Conservation (phyloP, 2,113 vertebrate species). For the Raja brachyura region DNA sequence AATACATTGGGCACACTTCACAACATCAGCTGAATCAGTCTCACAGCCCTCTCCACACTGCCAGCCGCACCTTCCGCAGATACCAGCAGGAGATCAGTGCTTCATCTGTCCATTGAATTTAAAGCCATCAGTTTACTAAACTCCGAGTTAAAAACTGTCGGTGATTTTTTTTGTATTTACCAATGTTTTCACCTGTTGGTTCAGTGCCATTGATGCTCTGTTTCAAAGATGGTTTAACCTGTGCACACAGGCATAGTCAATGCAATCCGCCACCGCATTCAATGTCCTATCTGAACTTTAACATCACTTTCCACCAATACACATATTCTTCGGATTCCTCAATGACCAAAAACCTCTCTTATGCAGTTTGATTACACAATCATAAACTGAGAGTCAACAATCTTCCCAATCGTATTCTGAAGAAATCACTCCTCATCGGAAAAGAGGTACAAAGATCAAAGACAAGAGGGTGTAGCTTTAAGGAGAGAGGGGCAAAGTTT, state of each 20-base stretch:
- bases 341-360: too few species aligned
- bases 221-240: neutral
- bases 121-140: neutral
- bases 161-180: neutral
- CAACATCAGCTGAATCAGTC: neutral
- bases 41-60: neutral
- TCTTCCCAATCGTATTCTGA: too few species aligned
- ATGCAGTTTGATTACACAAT: too few species aligned
- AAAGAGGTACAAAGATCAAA: too few species aligned
- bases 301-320: too few species aligned
- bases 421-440: too few species aligned
- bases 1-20: neutral
- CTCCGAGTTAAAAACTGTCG: neutral
- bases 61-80: neutral
- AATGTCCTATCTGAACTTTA: too few species aligned
- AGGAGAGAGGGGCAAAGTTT: too few species aligned
- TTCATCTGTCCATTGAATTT: neutral
- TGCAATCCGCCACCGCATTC: too few species aligned
- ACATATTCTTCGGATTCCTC: too few species aligned
- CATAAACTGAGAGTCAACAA: too few species aligned
- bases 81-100: neutral
- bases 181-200: neutral
- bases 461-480: too few species aligned
- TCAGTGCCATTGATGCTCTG: neutral
- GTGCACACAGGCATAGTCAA: neutral